Evolutionary conservation across 2,797 vertebrate species (phyloP), one percentile per base, ranked within the genome.

Genomic region (Sebastes miniatus): DNA sequence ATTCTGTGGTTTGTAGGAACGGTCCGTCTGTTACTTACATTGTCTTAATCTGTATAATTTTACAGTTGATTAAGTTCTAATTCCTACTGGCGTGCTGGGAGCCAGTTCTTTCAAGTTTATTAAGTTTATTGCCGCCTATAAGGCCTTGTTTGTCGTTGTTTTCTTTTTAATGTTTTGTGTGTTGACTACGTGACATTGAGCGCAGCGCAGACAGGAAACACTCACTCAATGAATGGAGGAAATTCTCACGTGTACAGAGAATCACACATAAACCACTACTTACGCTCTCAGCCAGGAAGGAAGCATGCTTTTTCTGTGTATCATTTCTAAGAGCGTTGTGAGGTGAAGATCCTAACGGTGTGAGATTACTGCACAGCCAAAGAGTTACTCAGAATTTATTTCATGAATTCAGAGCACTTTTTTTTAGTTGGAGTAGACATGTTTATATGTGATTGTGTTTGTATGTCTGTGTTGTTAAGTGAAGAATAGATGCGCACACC

Each of bases 211-310:
- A 89, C 94, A 93, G 95, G 95, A 95, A 95, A 90, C 73, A 18
- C 87, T 85, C 76, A 75, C 80, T 92, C 83, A 83, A 94, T 96
- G 94, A 95, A 95, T 95, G 94, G 93, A 90, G 85, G 88, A 90
- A 92, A 91, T 77, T 89, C 87, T 90, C 92, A 92, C 86, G 69
- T 90, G 85, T 83, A 80, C 12, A 80, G 57, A 79, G 69, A 89
- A 76, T 86, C 71, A 85, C 76, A 77, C 76, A 76, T 59, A 85
- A 88, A 90, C 83, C 89, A 76, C 87, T 39, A 81, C 80, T 79
- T 57, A 83, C 47, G 31, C 77, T 77, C 83, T 76, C 32, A 85
- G 86, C 69, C 88, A 94, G 95, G 94, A 95, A 96, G 94, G 91
- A 95, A 94, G 87, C 87, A 22, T 43, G 74, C 50, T 87, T 90